These are phyloP conservation scores for Hemicordylus capensis DNA, from an alignment of 2,113 vertebrate genomes.

Conservation along the genomic window DNA sequence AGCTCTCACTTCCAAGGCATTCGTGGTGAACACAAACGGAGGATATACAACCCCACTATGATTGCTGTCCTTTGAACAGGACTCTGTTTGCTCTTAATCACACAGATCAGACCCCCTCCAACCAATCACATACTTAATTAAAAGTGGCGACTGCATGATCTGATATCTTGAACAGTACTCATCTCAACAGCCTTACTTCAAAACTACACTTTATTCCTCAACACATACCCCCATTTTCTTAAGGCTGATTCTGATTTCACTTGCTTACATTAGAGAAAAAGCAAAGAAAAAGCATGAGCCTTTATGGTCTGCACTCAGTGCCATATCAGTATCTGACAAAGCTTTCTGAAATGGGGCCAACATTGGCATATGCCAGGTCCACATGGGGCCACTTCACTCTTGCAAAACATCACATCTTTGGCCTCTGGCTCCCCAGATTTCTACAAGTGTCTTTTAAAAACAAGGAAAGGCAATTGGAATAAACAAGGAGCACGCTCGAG, in stretches of 20 bases:
- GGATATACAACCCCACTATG: background rate
- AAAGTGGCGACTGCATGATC: constrained; percentile 50
- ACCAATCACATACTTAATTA: constrained; percentile 37
- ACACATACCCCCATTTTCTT: background rate
- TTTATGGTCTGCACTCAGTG: background rate
- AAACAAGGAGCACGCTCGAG: background rate
- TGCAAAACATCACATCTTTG: background rate
- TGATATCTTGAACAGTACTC: constrained; percentile 25
- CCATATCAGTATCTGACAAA: background rate
- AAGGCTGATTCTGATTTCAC: background rate
- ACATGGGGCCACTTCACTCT: background rate
- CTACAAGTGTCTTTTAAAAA: background rate
- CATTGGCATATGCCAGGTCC: background rate
- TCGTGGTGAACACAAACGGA: background rate
- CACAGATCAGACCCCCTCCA: background rate
- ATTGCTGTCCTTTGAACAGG: background rate
- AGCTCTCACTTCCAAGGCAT: background rate
- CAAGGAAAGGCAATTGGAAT: too few species aligned
- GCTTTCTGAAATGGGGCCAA: background rate
- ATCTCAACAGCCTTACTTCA: background rate
- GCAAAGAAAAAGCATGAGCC: background rate
- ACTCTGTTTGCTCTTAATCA: constrained; percentile 61
- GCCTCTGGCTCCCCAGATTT: background rate
- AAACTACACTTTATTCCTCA: constrained; percentile 11
- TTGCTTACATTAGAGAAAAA: background rate